Evolutionary conservation across 2,113 vertebrate species (phyloP), one percentile per base, ranked within the genome.

Genomic region (Mormyrus lacerda): DNA sequence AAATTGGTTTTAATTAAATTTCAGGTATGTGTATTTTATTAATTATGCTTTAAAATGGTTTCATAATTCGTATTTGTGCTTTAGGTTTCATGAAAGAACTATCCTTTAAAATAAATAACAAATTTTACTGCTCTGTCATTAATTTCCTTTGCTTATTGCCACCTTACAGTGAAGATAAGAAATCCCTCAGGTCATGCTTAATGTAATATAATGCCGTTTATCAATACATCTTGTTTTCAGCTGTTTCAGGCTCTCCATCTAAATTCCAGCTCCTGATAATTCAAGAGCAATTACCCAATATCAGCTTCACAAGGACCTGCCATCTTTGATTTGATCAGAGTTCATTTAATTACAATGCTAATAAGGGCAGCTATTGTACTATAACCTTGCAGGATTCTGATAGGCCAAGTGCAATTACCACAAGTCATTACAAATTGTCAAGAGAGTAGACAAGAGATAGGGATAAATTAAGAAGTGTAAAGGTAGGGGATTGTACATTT

Each of bases 301-400:
- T 89, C 88, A 85, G 61, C 58, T 35, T 73, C 89, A 90, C 15
- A 42, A 45, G 90, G 55, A 51, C 47, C 47, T 50, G 42, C 48
- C 65, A 51, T 85, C 88, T 90, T 89, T 89, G 89, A 91, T 89
- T 89, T 58, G 89, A 90, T 85, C 85, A 55, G 47, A 87, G 79
- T 89, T 86, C 51, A 90, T 91, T 89, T 51, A 89, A 90, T 91
- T 90, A 89, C 89, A 76, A 92, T 90, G 88, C 89, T 91, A 91
- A 92, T 92, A 91, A 91, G 90, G 65, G 50, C 76, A 89, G 88
- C 76, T 88, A 61, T 65, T 89, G 83, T 90, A 88, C 89, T 39
- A 39, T 89, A 51, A 79, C 84, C 35, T 89, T 44, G 47, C 73
- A 42, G 31, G 35, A 27, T 24, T 55, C 53, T 82, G 86, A 61